Conservation (phyloP, 2,797 vertebrate species). For the Podarcis lilfordi region DNA sequence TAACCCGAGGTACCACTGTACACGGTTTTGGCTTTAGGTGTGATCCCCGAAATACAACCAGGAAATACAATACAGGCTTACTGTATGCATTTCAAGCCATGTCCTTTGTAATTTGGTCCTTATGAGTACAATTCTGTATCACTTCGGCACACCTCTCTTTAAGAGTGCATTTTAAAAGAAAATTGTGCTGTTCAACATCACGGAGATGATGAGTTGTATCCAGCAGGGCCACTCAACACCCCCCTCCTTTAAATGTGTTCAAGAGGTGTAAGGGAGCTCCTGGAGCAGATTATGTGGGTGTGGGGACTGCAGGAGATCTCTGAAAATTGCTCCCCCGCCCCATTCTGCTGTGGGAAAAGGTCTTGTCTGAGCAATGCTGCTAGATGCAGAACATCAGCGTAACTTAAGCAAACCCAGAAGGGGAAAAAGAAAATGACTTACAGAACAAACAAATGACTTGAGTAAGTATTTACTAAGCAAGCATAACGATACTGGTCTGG, state of each 20-base stretch:
- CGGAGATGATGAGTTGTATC: too few relatives aligned
- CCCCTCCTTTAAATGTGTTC: too few relatives aligned
- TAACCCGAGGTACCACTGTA: too few relatives aligned
- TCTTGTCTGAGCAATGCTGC: background rate
- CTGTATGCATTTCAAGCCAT: background rate
- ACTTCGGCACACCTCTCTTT: background rate
- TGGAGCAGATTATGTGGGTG: too few relatives aligned
- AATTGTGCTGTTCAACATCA: too few relatives aligned
- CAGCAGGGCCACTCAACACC: too few relatives aligned
- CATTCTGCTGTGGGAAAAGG: background rate
- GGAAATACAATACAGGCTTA: too few relatives aligned
- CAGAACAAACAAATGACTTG: constrained; percentile 92
- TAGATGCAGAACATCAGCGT: background rate
- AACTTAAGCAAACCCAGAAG: background rate
- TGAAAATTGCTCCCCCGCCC: too few relatives aligned
- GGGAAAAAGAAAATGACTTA: constrained; percentile 76
- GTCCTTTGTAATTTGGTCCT: background rate
- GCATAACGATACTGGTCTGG: constrained; percentile 89
- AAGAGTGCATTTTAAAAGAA: background rate
- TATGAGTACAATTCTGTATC: background rate
- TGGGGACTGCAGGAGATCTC: too few relatives aligned
- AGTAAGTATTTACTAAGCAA: constrained; percentile 94
- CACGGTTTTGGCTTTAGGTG: too few relatives aligned
- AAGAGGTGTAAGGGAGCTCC: too few relatives aligned
- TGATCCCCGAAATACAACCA: too few relatives aligned